Conservation (phyloP, 2,888 invertebrate genomes). For the Herminia tarsipennalis region DNA sequence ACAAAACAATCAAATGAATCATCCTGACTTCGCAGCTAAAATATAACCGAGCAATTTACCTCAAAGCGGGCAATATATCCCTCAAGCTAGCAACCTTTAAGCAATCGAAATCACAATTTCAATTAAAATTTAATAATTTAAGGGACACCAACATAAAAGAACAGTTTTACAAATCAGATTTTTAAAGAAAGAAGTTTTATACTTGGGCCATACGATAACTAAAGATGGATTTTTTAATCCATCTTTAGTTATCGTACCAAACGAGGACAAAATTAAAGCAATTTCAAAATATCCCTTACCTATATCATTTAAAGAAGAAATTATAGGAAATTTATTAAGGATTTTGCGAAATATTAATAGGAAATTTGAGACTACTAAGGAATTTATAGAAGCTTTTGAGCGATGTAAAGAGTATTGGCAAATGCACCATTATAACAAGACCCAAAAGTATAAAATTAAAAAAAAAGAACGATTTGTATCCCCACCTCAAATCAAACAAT, state of each 20-base stretch:
- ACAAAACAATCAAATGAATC: too few relatives aligned
- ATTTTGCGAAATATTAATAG: slow-evolving; percentile 35
- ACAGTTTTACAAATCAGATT: slow-evolving; percentile 32
- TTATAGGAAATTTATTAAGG: slow-evolving; percentile 54
- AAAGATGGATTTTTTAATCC: too few relatives aligned
- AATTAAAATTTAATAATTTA: too few relatives aligned
- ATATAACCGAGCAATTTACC: too few relatives aligned
- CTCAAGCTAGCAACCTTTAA: too few relatives aligned
- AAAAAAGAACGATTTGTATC: too few relatives aligned
- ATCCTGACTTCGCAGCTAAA: too few relatives aligned
- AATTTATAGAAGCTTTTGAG: slow-evolving; percentile 19
- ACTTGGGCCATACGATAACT: slow-evolving; percentile 50
- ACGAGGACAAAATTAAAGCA: slow-evolving; percentile 40
- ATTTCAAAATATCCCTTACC: slow-evolving; percentile 41
- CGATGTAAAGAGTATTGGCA: slow-evolving; percentile 12
- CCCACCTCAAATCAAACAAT: too few relatives aligned
- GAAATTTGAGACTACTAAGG: slow-evolving; percentile 13
- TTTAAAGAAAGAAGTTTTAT: slow-evolving; percentile 41
- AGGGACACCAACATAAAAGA: slow-evolving; percentile 36
- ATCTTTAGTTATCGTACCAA: slow-evolving; percentile 44
- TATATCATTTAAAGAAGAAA: slow-evolving; percentile 44
- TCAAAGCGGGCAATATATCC: too few relatives aligned
- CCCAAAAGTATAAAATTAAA: too few relatives aligned
- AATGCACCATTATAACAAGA: slow-evolving; percentile 8
- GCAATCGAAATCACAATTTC: too few relatives aligned